Conservation (phyloP, 2,797 vertebrate species). For the Chrysocyon brachyurus region DNA sequence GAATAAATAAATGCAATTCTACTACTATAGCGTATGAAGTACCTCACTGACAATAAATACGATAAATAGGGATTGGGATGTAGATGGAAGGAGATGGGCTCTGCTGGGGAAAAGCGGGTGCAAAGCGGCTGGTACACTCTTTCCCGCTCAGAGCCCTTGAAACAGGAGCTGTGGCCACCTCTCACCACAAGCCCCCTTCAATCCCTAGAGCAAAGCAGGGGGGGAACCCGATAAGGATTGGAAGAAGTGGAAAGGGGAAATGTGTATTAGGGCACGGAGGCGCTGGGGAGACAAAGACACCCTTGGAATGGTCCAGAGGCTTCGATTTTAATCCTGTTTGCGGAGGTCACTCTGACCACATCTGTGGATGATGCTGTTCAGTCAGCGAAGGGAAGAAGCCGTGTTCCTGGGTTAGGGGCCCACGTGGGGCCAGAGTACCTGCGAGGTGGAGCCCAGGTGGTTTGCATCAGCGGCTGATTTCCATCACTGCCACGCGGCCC, state of each 20-base stretch:
- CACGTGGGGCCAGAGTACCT: conserved; percentile 77
- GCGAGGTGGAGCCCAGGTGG: conserved; percentile 56
- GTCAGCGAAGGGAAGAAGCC: background rate
- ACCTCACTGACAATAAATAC: background rate
- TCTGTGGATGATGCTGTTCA: conserved; percentile 15
- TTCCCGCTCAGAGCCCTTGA: background rate
- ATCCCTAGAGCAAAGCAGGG: background rate
- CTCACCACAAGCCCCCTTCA: background rate
- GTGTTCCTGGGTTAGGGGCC: conserved; percentile 75
- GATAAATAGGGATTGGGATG: background rate
- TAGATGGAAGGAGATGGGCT: background rate
- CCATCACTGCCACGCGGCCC: background rate
- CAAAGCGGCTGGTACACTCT: background rate
- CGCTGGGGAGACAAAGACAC: background rate
- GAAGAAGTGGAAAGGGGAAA: background rate
- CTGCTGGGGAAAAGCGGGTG: background rate
- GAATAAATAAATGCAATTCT: background rate
- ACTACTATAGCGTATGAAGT: background rate
- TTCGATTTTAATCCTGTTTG: conserved; percentile 24
- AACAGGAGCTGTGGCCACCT: background rate
- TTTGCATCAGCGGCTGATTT: conserved; percentile 14
- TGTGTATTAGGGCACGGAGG: background rate
- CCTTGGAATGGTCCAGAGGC: background rate
- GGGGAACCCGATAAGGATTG: background rate
- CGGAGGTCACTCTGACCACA: background rate